These are phyloP conservation scores for Fabriciana adippe DNA, from an alignment of 2,888 invertebrate species.

Conservation along the genomic window DNA sequence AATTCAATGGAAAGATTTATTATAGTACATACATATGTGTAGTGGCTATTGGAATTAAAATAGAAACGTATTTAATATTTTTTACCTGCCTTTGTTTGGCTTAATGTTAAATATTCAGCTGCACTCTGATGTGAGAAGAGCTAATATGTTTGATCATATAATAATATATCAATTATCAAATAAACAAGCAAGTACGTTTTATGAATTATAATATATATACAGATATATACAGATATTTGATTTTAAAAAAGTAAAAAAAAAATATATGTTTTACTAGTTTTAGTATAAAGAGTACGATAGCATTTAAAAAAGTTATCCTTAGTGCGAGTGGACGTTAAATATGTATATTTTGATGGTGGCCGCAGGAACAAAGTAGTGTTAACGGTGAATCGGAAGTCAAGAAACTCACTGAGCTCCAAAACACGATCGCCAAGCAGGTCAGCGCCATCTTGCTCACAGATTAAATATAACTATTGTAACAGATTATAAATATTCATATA, in stretches of 20 bases:
- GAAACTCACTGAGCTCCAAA: conserved; percentile 90
- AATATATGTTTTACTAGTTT: too few relatives aligned
- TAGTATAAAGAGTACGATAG: too few relatives aligned
- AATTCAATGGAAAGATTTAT: background rate
- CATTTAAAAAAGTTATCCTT: background rate
- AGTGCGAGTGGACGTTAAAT: conserved; percentile 39
- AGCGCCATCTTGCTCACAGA: conserved; percentile 40
- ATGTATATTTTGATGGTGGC: conserved; percentile 57
- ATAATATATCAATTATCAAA: too few relatives aligned
- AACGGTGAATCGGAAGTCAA: conserved; percentile 73
- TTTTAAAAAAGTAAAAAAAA: too few relatives aligned
- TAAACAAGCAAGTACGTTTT: too few relatives aligned
- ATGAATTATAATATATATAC: too few relatives aligned
- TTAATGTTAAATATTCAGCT: too few relatives aligned
- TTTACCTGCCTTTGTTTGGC: too few relatives aligned
- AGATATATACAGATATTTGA: too few relatives aligned
- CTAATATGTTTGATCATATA: too few relatives aligned
- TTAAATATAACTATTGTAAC: conserved; percentile 28
- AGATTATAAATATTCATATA: conserved; percentile 11
- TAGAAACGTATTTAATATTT: background rate
- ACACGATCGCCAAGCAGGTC: conserved; percentile 94
- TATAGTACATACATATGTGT: background rate
- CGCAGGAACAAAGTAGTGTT: conserved; percentile 73
- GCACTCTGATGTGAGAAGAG: too few relatives aligned
- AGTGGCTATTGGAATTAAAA: background rate